A percentile compares a stretch with the other conserved stretches of the same genome.
These are phyloP conservation scores for Synanthedon formicaeformis DNA, from an alignment of 2,888 invertebrate species.

Conservation along the genomic window DNA sequence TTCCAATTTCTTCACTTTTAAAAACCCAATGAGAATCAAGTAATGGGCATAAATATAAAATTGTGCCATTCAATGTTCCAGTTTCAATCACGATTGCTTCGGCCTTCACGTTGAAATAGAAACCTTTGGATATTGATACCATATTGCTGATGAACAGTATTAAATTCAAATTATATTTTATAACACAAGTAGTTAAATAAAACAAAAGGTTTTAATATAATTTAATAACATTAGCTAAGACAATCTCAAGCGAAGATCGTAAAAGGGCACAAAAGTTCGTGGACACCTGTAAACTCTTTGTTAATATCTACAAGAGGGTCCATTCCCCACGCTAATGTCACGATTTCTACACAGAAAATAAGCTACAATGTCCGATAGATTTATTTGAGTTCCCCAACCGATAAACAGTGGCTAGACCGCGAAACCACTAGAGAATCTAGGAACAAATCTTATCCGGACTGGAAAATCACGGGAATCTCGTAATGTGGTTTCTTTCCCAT, in stretches of 20 bases:
- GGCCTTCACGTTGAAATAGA: slow-evolving; percentile 57
- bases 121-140: slow-evolving; percentile 13
- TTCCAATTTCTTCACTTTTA: slow-evolving; percentile 44
- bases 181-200: too few relatives aligned
- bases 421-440: slow-evolving; percentile 61
- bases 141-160: too few relatives aligned
- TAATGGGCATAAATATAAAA: slow-evolving; percentile 33
- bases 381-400: slow-evolving; percentile 53
- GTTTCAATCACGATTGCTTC: slow-evolving; percentile 43
- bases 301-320: slow-evolving; percentile 32
- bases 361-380: slow-evolving; percentile 50
- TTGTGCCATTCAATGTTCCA: slow-evolving; percentile 48
- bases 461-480: slow-evolving; percentile 55
- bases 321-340: slow-evolving; percentile 47
- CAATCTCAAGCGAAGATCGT: slow-evolving; percentile 11
- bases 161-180: too few relatives aligned
- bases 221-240: too few relatives aligned
- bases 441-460: slow-evolving; percentile 53
- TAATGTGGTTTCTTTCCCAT: slow-evolving; percentile 58
- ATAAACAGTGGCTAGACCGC: slow-evolving; percentile 60
- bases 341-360: slow-evolving; percentile 50
- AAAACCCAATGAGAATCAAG: slow-evolving; percentile 31
- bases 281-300: slow-evolving; percentile 18
- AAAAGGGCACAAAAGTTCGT: slow-evolving; percentile 16
- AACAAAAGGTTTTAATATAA: too few relatives aligned